phyloP scores from a whole-genome alignment of 2,888 invertebrate genomes.

The Ethmia dodecea region DNA sequence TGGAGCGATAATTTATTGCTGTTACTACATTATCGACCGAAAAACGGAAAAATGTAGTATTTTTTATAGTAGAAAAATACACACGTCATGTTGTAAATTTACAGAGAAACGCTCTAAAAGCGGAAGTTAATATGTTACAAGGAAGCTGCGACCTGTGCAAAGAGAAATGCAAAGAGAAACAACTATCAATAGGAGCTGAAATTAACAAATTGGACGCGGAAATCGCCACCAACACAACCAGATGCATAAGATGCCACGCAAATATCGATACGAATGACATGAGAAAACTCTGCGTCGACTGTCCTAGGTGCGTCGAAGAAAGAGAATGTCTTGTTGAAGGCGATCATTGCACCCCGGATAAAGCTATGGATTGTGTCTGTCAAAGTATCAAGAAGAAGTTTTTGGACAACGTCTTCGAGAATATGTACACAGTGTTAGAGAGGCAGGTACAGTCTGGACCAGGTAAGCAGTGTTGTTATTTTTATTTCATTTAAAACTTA shows the following conservation, averaged over 20 bases:
- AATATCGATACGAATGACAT: slow-evolving; percentile 46
- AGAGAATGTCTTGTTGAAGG: slow-evolving; percentile 40
- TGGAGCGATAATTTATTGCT: too few species aligned
- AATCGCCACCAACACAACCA: slow-evolving; percentile 31
- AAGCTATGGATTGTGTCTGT: slow-evolving; percentile 50
- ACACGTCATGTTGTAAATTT: too few species aligned
- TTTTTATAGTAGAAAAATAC: too few species aligned
- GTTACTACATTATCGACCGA: too few species aligned
- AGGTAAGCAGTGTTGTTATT: too few species aligned
- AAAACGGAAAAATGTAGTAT: too few species aligned
- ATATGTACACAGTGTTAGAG: slow-evolving; percentile 60
- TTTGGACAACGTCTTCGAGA: slow-evolving; percentile 62
- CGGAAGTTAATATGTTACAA: slow-evolving; percentile 48
- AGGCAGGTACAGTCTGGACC: slow-evolving; percentile 19
- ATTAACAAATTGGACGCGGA: slow-evolving; percentile 36
- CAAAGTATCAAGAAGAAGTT: slow-evolving; percentile 51
- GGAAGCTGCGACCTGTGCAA: slow-evolving; percentile 40
- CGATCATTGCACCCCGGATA: slow-evolving; percentile 38
- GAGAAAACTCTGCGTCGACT: slow-evolving; percentile 50
- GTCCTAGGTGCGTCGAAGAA: slow-evolving; percentile 46
- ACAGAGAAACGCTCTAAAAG: too few species aligned
- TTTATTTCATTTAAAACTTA: too few species aligned
- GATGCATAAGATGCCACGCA: slow-evolving; percentile 46
- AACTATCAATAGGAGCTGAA: slow-evolving; percentile 36
- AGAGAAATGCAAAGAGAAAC: slow-evolving; percentile 47